These are phyloP conservation scores for Rhinolophus ferrumequinum DNA, from an alignment of 2,113 vertebrate species.

Conservation along the genomic window DNA sequence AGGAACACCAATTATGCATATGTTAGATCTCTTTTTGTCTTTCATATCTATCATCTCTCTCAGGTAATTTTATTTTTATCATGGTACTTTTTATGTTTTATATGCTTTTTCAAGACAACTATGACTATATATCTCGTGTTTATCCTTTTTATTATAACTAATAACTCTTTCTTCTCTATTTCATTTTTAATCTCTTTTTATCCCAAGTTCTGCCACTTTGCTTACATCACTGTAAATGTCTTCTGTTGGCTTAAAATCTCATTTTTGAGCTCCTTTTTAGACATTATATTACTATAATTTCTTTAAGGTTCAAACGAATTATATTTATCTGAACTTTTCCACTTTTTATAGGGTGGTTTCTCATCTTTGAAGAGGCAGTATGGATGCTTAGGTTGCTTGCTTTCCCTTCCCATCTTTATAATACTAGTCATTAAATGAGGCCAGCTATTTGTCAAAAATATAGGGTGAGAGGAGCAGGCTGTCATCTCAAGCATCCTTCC, in stretches of 20 bases:
- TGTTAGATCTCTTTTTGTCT: not conserved
- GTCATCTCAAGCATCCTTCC: not conserved
- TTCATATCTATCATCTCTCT: not conserved
- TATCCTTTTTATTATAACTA: not conserved
- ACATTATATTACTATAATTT: not conserved
- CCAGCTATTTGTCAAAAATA: not conserved
- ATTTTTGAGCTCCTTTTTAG: not conserved
- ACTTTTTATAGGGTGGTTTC: not conserved
- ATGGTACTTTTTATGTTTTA: not conserved
- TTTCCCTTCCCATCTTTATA: not conserved
- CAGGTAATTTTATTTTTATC: not conserved
- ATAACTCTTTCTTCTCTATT: not conserved
- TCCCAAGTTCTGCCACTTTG: not conserved
- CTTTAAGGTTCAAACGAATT: not conserved
- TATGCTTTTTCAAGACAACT: not conserved
- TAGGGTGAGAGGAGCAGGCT: not conserved
- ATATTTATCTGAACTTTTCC: not conserved
- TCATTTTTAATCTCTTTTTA: not conserved
- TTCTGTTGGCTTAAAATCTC: not conserved
- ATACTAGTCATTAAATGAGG: not conserved
- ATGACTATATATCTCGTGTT: not conserved
- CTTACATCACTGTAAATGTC: conserved; percentile 12
- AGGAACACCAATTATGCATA: not conserved
- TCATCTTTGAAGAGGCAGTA: not conserved
- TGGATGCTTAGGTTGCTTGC: not conserved